Evolutionary conservation across 2,888 invertebrate genomes (phyloP).

Genomic region (Zelleria hepariella): DNA sequence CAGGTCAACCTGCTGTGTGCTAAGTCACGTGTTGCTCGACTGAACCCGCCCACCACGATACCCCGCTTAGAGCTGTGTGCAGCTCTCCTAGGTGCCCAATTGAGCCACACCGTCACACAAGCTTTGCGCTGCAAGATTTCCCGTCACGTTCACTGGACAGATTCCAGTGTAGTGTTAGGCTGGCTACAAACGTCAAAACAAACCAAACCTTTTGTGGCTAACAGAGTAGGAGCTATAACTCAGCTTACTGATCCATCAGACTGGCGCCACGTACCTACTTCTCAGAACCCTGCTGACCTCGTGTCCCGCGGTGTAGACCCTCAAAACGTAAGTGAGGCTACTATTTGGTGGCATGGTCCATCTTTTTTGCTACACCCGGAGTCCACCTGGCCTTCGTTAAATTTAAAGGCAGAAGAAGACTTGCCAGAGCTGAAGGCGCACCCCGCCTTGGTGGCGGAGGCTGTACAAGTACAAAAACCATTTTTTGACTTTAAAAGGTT

Average conservation of each 20-base stretch:
- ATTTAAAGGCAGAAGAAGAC: not conserved
- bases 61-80: conserved; percentile 1
- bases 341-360: conserved; percentile 1
- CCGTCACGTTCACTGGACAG: not conserved
- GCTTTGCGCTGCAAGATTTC: not conserved
- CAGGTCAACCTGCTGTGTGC: not conserved
- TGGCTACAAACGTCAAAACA: not conserved
- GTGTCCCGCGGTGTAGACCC: conserved; percentile 4
- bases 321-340: not conserved
- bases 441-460: too few relatives aligned
- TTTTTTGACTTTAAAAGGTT: not conserved
- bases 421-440: not conserved
- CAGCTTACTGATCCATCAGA: not conserved
- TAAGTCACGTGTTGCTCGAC: not conserved
- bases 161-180: not conserved
- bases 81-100: not conserved
- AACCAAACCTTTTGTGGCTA: not conserved
- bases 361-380: not conserved
- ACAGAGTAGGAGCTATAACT: not conserved
- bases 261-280: conserved; percentile 1
- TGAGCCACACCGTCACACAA: not conserved
- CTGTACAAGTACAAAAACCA: not conserved
- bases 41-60: not conserved
- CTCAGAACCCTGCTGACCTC: conserved; percentile 1
- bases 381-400: not conserved